Base-by-base conservation (phyloP, 1,140 invertebrate genomes). In the Caerostris darwini region DNA sequence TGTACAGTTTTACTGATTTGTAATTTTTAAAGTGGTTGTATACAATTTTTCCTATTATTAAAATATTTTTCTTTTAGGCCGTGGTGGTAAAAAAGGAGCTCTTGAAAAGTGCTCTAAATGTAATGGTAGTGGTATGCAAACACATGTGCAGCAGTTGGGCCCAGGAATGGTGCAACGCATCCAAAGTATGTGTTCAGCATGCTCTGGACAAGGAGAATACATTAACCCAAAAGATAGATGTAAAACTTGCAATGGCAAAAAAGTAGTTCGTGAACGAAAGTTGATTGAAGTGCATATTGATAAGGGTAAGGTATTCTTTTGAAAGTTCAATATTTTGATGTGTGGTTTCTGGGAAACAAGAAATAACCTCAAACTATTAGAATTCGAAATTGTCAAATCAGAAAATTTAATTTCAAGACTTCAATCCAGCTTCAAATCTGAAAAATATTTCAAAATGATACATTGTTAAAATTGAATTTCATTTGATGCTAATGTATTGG, bases 281-380 rank as follows among this genome's bases (percentile, higher is more conserved):
- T 98, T 99, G 94, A 96, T 99, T 2, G 99, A 99, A 96, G 99
- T 99, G 53, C 98, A 99, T 96, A 98, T 99, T 86, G 99, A 99
- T 95, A 99, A 99, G 96, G 99, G 99, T 95, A 94, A 87, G 14
- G 57, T n/a, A 34, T 64, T 81, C 2, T 59, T 3, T n/a, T 71
- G 4, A 34, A 34, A 34, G 34, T 34, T 34, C 34, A 34, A 34
- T 34, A 34, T 34, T 34, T 34, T 34, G 34, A 34, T 34, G 34
- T 34, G 34, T 34, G 34, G 34, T 34, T 34, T 34, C 34, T 34
- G 34, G 34, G 34, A 34, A 34, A 34, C 34, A 34, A 34, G 34
- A 34, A 34, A 34, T 34, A 34, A 34, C 34, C 34, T 34, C 34
- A 34, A 34, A 34, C 34, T 34, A 34, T 34, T 34, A 34, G 34